Evolutionary conservation across 2,113 vertebrate species (phyloP).

Genomic region (Tympanuchus pallidicinctus): DNA sequence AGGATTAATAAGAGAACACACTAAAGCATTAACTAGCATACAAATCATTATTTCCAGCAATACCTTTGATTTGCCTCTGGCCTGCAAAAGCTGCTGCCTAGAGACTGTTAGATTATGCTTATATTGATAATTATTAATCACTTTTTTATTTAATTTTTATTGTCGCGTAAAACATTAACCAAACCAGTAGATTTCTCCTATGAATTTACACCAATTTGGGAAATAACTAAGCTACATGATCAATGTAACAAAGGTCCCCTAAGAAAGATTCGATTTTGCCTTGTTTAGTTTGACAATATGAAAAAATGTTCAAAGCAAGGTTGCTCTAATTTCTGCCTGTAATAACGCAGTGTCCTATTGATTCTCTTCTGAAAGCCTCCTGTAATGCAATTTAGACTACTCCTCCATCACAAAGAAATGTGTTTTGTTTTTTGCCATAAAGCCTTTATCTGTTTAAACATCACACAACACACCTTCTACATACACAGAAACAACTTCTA

Average conservation of each 20-base stretch:
- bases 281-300: neutral
- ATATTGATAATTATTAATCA: neutral
- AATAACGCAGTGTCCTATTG: neutral
- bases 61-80: neutral
- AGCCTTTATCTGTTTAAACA: neutral
- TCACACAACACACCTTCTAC: neutral
- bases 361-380: neutral
- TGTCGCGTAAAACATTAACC: neutral
- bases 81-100: neutral
- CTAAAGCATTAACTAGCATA: neutral
- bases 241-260: neutral
- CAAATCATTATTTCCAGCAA: neutral
- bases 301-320: conserved; percentile 24
- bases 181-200: neutral
- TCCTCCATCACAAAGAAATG: neutral
- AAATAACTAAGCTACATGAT: neutral
- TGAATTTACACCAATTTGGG: neutral
- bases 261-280: neutral
- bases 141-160: neutral
- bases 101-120: neutral
- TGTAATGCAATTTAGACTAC: neutral
- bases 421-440: neutral
- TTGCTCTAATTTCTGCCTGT: neutral
- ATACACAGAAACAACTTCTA: neutral
- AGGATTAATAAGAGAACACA: neutral